Base-by-base conservation (phyloP, 1,140 invertebrate genomes). In the Ganaspis sp. region DNA sequence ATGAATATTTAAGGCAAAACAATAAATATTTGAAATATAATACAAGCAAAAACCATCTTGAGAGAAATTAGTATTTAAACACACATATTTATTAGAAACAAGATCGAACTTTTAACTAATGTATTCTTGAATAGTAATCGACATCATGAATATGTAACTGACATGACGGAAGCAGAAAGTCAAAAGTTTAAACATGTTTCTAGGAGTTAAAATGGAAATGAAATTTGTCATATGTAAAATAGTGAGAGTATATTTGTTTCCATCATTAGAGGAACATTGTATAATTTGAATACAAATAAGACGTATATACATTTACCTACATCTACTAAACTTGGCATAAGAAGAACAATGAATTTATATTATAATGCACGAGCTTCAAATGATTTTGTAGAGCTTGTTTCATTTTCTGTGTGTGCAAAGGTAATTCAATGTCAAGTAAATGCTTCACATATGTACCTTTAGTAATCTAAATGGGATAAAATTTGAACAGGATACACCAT, bases 391-490 rank as follows among this genome's bases (percentile, higher is more conserved):
- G 9, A n/a, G n/a, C n/a, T n/a, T n/a, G n/a, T n/a, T n/a, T n/a
- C n/a, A n/a, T n/a, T n/a, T n/a, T n/a, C n/a, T n/a, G n/a, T n/a
- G n/a, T n/a, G n/a, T n/a, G n/a, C n/a, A n/a, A n/a, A n/a, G n/a
- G n/a, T n/a, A 26, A 23, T 29, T 26, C 29, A 64, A 64, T 64
- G 21, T 15, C 21, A 26, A 64, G 54, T 64, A n/a, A 64, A 26
- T 23, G 21, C 21, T 26, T 12, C 21, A 64, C 12, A 4, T n/a
- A n/a, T 29, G 23, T 78, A 81, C 77, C 72, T 83, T 69, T 70
- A 82, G 83, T 82, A 78, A 64, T 76, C 75, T 78, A 78, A 80
- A 76, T 78, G 80, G 84, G 82, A 86, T 88, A 84, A 81, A 85
- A 83, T 86, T 86, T 81, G 79, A 73, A 82, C 79, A 77, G 76